Conservation (phyloP, 2,113 vertebrate species). For the Orthonyx spaldingii region DNA sequence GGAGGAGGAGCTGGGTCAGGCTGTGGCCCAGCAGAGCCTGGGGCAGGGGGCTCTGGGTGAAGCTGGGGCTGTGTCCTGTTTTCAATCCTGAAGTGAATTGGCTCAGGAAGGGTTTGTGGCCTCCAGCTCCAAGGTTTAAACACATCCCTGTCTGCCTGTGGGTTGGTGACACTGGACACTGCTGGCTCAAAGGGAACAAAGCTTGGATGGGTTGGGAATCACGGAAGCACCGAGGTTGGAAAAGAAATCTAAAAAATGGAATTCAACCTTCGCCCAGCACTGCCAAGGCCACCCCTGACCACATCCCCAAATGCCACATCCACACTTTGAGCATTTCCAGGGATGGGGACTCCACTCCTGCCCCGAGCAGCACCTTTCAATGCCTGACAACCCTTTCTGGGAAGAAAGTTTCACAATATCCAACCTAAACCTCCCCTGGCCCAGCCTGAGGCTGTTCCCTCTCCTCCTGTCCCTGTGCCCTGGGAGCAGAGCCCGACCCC, state of each 20-base stretch:
- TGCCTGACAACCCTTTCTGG: accelerated
- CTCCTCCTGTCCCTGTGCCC: background rate
- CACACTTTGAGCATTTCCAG: accelerated
- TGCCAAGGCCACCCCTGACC: background rate
- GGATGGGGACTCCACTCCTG: background rate
- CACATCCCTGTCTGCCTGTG: accelerated
- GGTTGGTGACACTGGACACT: accelerated
- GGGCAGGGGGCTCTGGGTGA: background rate
- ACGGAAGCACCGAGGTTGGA: background rate
- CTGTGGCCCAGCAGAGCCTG: background rate
- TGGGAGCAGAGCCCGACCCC: background rate
- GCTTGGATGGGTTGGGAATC: background rate
- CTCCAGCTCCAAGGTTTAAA: accelerated
- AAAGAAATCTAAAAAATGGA: accelerated
- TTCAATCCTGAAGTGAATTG: accelerated
- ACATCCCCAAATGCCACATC: background rate
- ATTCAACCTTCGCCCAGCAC: background rate
- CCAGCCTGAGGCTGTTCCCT: background rate
- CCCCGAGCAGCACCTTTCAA: background rate
- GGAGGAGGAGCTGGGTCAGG: background rate
- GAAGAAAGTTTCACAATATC: background rate
- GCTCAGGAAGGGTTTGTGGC: background rate
- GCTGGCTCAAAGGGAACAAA: background rate
- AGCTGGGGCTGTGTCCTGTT: background rate
- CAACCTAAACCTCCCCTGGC: accelerated